Conservation (phyloP, 1,140 invertebrate species). For the Atta cephalotes region DNA sequence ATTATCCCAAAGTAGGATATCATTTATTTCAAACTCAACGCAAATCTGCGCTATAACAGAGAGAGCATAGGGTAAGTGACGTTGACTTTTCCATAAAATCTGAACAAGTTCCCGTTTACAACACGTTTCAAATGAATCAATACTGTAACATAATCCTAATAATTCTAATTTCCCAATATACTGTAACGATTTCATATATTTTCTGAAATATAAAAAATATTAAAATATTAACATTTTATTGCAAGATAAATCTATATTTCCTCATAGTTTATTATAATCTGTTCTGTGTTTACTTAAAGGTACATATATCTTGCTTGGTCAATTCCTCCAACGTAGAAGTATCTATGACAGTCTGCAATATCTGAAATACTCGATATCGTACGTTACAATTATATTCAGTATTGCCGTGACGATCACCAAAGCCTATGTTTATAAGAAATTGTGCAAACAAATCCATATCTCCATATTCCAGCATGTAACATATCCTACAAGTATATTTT, state of each 20-base stretch:
- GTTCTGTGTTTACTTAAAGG: slow-evolving; percentile 66
- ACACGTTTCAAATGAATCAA: slow-evolving; percentile 78
- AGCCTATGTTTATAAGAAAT: slow-evolving; percentile 81
- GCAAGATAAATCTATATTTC: neutral
- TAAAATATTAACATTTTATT: slow-evolving; percentile 9
- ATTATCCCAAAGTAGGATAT: slow-evolving; percentile 77
- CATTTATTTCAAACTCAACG: slow-evolving; percentile 78
- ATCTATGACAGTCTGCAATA: slow-evolving; percentile 79
- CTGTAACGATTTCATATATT: slow-evolving; percentile 79
- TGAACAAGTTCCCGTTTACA: slow-evolving; percentile 81
- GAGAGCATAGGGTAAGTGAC: slow-evolving; percentile 69
- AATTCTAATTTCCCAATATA: slow-evolving; percentile 84
- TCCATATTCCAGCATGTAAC: slow-evolving; percentile 82
- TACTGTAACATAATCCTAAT: slow-evolving; percentile 82
- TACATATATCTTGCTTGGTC: slow-evolving; percentile 76
- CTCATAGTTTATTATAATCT: neutral
- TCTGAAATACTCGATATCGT: slow-evolving; percentile 81
- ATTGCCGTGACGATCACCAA: slow-evolving; percentile 73
- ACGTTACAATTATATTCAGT: slow-evolving; percentile 72
- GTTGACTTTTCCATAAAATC: slow-evolving; percentile 77
- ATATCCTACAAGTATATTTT: slow-evolving; percentile 78
- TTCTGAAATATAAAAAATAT: slow-evolving; percentile 74
- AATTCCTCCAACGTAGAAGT: slow-evolving; percentile 77
- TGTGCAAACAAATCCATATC: slow-evolving; percentile 68
- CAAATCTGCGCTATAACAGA: slow-evolving; percentile 79